Base-by-base conservation (phyloP, 2,113 vertebrate species). In the Malurus elegans region DNA sequence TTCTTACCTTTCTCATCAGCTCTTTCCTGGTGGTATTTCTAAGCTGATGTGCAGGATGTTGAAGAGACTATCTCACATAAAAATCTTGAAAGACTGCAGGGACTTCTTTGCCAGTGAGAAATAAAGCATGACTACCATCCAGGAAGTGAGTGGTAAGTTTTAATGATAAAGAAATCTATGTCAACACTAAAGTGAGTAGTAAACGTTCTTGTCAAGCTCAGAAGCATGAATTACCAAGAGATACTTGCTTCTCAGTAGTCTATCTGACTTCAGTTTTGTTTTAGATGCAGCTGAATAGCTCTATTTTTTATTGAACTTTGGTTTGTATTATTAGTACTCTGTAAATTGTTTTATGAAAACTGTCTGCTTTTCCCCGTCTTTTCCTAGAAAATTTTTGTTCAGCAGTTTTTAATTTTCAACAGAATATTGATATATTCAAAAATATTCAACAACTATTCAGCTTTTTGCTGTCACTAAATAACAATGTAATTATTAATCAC, bases 91-190 rank as follows among this genome's bases (percentile, higher is more conserved):
- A 48, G 16, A 40, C 31, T 83, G 23, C 47, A 32, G 64, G 16
- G 9, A 31, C 80, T 79, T 66, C 42, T 65, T 86, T 89, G 56
- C 44, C 25, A 44, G 28, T 54, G 57, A 80, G 51, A 88, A 40
- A 38, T 84, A 61, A 38, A 71, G 18, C 24, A 34, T 70, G 14
- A 44, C 47, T 70, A 69, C 42, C 13, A 73, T 81, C 18, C 60
- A 69, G 60, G 80, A 92, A 95, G 51, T 71, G 45, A 93, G 54
- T 48, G 58, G 92, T 95, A 81, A 69, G 73, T 88, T 84, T 45
- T 48, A 73, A 40, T 73, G 67, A 19, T 47, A 24, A 81, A 56
- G n/a, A 83, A 53, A 92, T 45, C 16, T 79, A 7, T n/a, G 44
- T 71, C 44, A 78, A 8, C 44, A 25, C 12, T 60, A 38, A 66